A percentile compares a stretch with the other conserved stretches of the same genome.
phyloP scores from a whole-genome alignment of 2,113 vertebrate genomes.

The Myotis davidii region DNA sequence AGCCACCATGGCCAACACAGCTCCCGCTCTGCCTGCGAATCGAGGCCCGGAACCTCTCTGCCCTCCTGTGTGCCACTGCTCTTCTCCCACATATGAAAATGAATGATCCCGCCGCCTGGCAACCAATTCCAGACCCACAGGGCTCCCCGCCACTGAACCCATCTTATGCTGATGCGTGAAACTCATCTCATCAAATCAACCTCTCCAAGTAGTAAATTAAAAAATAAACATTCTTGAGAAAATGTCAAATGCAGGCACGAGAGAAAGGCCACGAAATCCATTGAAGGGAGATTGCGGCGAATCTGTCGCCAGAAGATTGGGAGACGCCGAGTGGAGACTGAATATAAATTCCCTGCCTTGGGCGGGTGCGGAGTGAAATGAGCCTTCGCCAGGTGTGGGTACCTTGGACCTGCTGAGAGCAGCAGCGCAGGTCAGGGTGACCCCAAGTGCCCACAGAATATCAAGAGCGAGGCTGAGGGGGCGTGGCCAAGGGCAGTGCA shows the following conservation, averaged over 20 bases:
- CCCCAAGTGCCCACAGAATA: neutral
- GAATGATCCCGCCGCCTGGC: constrained; percentile 67
- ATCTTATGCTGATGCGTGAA: constrained; percentile 73
- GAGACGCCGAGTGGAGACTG: constrained; percentile 47
- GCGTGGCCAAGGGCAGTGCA: too few relatives aligned
- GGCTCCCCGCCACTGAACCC: neutral
- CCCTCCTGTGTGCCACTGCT: constrained; percentile 50
- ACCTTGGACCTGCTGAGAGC: too few relatives aligned
- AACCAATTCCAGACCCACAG: constrained; percentile 60
- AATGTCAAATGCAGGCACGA: constrained; percentile 70
- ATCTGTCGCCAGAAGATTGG: constrained; percentile 50
- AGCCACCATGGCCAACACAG: constrained; percentile 6
- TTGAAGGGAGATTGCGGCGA: constrained; percentile 16
- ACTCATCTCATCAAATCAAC: constrained; percentile 59
- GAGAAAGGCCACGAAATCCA: constrained; percentile 75
- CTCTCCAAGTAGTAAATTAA: constrained; percentile 70
- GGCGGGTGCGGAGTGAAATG: constrained; percentile 41
- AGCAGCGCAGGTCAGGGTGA: neutral
- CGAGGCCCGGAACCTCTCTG: constrained; percentile 66
- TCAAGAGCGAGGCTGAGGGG: neutral
- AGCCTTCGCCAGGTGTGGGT: neutral
- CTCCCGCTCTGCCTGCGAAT: constrained; percentile 29
- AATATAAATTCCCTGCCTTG: constrained; percentile 58
- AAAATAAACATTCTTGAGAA: constrained; percentile 75
- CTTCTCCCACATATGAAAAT: too few relatives aligned